phyloP scores from a whole-genome alignment of 1,140 invertebrate genomes.

The Oscheius sp. region DNA sequence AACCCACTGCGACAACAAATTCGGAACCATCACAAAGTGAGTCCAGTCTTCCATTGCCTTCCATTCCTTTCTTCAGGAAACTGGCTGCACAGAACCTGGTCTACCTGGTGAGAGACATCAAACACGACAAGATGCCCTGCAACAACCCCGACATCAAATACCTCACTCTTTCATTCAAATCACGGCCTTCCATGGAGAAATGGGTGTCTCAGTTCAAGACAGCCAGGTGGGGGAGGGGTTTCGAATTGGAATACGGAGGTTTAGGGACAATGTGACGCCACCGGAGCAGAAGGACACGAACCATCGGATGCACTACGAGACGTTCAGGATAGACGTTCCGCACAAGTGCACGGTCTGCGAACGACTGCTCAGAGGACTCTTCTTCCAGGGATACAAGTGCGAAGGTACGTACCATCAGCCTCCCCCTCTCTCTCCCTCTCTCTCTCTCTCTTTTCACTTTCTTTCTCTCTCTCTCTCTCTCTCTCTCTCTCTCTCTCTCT shows the following conservation, averaged over 20 bases:
- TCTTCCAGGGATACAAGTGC: conserved; percentile 45
- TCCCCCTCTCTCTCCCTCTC: not conserved
- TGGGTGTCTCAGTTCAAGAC: conserved; percentile 2
- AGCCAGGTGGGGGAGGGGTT: not conserved
- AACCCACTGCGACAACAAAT: conserved; percentile 29
- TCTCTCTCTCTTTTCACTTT: not conserved
- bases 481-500: not conserved
- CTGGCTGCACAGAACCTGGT: not conserved
- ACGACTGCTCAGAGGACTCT: conserved; percentile 36
- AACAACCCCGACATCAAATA: conserved; percentile 1
- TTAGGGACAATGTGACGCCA: conserved; percentile 37
- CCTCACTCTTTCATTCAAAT: conserved; percentile 2
- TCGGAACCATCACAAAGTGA: conserved; percentile 28
- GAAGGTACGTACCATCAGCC: conserved; percentile 19
- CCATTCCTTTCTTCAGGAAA: conserved; percentile 1
- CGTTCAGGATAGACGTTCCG: conserved; percentile 15
- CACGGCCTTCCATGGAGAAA: not conserved
- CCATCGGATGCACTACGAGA: conserved; percentile 33
- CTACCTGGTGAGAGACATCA: not conserved
- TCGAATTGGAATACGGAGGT: conserved; percentile 8
- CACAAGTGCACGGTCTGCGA: conserved; percentile 28
- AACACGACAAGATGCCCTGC: not conserved
- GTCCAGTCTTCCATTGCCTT: no score
- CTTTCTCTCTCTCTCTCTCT: not conserved
- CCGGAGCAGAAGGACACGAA: not conserved